Percentiles rank a stretch among this genome's conserved stretches.
Conservation (phyloP, 2,113 vertebrate species). For the Kobus ellipsiprymnus region DNA sequence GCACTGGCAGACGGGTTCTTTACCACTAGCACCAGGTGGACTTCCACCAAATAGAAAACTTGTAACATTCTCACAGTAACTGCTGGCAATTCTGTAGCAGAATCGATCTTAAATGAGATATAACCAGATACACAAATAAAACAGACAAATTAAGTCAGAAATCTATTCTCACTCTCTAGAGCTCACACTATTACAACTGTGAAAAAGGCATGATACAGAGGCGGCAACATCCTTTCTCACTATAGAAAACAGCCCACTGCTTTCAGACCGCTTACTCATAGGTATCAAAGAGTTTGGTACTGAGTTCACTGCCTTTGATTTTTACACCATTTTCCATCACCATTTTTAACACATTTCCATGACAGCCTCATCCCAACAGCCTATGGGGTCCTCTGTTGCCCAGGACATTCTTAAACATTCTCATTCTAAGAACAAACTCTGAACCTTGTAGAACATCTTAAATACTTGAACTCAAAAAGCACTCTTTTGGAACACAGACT, state of each 20-base stretch:
- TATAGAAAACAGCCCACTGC: background rate
- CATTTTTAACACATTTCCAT: background rate
- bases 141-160: background rate
- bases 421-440: background rate
- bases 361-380: background rate
- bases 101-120: background rate
- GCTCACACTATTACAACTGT: background rate
- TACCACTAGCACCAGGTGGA: background rate
- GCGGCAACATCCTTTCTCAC: background rate
- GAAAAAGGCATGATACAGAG: background rate
- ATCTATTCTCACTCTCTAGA: background rate
- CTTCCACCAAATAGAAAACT: background rate
- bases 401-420: background rate
- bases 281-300: background rate
- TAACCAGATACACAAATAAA: background rate
- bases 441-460: background rate
- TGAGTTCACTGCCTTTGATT: background rate
- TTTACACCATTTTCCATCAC: background rate
- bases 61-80: background rate
- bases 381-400: background rate
- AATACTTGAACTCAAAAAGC: background rate
- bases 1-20: fast-evolving
- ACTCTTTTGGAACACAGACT: background rate
- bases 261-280: background rate
- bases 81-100: background rate